These are phyloP conservation scores for Amphiduros pacificus DNA, from an alignment of 2,888 invertebrate species.

Conservation along the genomic window DNA sequence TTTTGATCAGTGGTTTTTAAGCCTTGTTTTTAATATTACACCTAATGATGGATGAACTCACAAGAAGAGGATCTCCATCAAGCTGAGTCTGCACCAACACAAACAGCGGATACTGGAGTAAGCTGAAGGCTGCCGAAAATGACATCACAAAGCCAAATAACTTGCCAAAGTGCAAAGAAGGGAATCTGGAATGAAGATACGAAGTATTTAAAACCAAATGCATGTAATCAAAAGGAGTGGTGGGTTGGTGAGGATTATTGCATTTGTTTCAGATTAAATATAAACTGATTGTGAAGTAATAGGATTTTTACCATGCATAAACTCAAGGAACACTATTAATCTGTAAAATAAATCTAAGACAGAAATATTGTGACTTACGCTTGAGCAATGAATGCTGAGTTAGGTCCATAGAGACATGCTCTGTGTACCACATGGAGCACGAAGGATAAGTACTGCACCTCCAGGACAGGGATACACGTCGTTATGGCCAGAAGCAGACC, in stretches of 20 bases:
- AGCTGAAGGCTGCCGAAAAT: constrained; percentile 30
- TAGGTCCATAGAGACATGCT: constrained; percentile 36
- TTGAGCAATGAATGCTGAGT: constrained; percentile 35
- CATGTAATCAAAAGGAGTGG: background rate
- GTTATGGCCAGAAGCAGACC: constrained; percentile 30
- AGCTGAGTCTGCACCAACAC: constrained; percentile 33
- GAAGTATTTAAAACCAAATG: background rate
- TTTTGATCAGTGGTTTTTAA: background rate
- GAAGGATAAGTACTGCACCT: constrained; percentile 34
- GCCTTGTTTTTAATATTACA: background rate
- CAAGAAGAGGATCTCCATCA: constrained; percentile 18
- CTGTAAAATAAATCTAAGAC: background rate
- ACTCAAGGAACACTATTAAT: too few species aligned
- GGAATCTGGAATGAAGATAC: constrained; percentile 28
- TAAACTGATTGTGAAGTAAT: background rate
- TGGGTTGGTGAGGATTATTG: background rate
- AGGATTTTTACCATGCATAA: too few species aligned
- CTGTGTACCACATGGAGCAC: constrained; percentile 31
- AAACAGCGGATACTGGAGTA: constrained; percentile 35
- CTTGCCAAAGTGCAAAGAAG: constrained; percentile 34
- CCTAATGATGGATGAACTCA: constrained; percentile 2
- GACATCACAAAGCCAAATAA: constrained; percentile 34
- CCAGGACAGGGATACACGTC: constrained; percentile 30
- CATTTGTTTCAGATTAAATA: background rate
- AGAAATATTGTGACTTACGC: constrained; percentile 28